Conservation (phyloP, 2,797 vertebrate species). For the Aulostomus chinensis region DNA sequence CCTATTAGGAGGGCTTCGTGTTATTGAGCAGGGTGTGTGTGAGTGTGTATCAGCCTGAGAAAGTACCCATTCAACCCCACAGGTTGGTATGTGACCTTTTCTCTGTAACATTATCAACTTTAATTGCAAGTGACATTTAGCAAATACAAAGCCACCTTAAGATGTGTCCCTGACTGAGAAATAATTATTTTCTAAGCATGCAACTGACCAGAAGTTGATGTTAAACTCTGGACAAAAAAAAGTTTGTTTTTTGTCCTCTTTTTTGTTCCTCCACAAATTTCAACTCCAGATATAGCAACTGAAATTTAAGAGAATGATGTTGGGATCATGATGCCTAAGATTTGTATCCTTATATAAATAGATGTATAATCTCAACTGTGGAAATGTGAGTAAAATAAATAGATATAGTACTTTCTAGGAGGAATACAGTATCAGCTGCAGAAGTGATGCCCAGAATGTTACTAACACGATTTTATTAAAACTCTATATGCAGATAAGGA, state of each 20-base stretch:
- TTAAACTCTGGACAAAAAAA: slow-evolving; percentile 43
- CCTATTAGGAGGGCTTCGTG: slow-evolving; percentile 53
- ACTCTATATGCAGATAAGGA: too few relatives aligned
- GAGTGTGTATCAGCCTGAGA: slow-evolving; percentile 57
- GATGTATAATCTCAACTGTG: too few relatives aligned
- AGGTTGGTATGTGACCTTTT: slow-evolving; percentile 80
- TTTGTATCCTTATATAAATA: too few relatives aligned
- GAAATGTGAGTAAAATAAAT: too few relatives aligned
- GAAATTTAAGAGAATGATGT: too few relatives aligned
- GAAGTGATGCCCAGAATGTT: too few relatives aligned
- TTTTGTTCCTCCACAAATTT: slow-evolving; percentile 4
- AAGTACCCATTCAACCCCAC: slow-evolving; percentile 37
- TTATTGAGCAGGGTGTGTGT: slow-evolving; percentile 28
- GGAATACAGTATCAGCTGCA: too few relatives aligned
- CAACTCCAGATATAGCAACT: too few relatives aligned
- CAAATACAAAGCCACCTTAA: slow-evolving; percentile 78
- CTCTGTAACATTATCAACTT: slow-evolving; percentile 79
- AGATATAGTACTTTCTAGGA: too few relatives aligned
- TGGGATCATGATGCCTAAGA: too few relatives aligned
- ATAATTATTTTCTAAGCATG: slow-evolving; percentile 70
- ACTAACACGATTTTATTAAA: too few relatives aligned
- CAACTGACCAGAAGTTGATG: slow-evolving; percentile 64
- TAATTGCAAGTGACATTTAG: slow-evolving; percentile 86
- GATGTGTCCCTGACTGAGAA: slow-evolving; percentile 60
- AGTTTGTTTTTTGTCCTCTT: neutral